A percentile compares a stretch with the other conserved stretches of the same genome.
phyloP scores from a whole-genome alignment of 2,113 vertebrate genomes.

The Apodemus speciosus region DNA sequence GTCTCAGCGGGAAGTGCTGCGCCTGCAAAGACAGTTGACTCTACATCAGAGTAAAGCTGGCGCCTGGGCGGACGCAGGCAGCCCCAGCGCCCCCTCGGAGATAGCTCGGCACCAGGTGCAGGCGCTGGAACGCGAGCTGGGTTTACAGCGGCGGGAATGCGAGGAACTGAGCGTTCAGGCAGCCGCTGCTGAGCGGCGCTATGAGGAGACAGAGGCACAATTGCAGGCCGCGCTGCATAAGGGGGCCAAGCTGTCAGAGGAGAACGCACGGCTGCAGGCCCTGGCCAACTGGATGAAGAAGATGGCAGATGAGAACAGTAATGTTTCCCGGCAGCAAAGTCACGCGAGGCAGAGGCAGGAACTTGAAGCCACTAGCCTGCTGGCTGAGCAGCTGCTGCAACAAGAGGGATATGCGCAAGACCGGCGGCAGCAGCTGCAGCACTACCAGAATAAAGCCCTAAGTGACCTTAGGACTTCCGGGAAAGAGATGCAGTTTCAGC shows the following conservation, averaged over 20 bases:
- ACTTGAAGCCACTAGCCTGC: slow-evolving; percentile 85
- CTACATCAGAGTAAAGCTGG: slow-evolving; percentile 71
- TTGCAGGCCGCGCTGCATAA: slow-evolving; percentile 85
- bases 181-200: slow-evolving; percentile 86
- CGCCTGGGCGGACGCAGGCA: not conserved
- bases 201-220: slow-evolving; percentile 87
- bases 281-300: slow-evolving; percentile 86
- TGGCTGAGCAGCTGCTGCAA: slow-evolving; percentile 89
- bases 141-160: slow-evolving; percentile 89
- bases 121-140: slow-evolving; percentile 85
- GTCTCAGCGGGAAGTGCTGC: slow-evolving; percentile 92
- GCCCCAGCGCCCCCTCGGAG: not conserved
- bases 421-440: slow-evolving; percentile 90
- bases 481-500: slow-evolving; percentile 88
- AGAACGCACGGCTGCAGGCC: slow-evolving; percentile 88
- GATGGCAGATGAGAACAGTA: slow-evolving; percentile 86
- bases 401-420: slow-evolving; percentile 90
- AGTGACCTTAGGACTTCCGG: slow-evolving; percentile 88
- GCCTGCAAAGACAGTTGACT: slow-evolving; percentile 90
- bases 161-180: slow-evolving; percentile 87
- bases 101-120: slow-evolving; percentile 38
- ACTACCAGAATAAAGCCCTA: slow-evolving; percentile 89
- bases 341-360: slow-evolving; percentile 87
- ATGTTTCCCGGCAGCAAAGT: slow-evolving; percentile 86
- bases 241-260: slow-evolving; percentile 87